Evolutionary conservation across 2,113 vertebrate species (phyloP).

Genomic region (Leucoraja erinaceus): DNA sequence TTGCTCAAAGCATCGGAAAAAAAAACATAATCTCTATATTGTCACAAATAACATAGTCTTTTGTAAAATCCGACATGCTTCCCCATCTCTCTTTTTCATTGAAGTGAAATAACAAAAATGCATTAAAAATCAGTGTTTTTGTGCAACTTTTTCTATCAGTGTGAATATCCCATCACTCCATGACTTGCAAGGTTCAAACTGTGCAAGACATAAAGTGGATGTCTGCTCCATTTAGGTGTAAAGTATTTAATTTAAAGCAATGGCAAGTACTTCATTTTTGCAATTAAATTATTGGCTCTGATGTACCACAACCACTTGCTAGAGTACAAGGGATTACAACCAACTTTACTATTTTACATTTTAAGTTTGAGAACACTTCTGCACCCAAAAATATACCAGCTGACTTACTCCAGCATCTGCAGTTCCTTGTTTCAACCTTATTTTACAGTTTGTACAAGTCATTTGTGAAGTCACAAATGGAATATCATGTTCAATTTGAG

Average conservation of each 20-base stretch:
- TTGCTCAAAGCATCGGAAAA: neutral
- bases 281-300: constrained; percentile 15
- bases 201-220: neutral
- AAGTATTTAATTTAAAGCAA: constrained; percentile 30
- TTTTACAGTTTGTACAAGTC: too few relatives aligned
- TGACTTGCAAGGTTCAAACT: neutral
- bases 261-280: constrained; percentile 14
- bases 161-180: neutral
- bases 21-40: neutral
- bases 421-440: too few relatives aligned
- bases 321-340: neutral
- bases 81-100: neutral
- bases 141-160: neutral
- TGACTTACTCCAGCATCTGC: too few relatives aligned
- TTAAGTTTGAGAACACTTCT: neutral
- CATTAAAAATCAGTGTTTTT: neutral
- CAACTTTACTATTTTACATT: neutral
- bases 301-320: constrained; percentile 7
- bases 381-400: neutral
- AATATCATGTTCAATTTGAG: too few relatives aligned
- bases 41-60: neutral
- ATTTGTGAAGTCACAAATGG: too few relatives aligned
- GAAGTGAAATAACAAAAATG: neutral
- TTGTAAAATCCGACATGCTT: too few relatives aligned
- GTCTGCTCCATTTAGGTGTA: neutral